These are phyloP conservation scores for Manduca sexta DNA, from an alignment of 1,140 invertebrate species.

Conservation along the genomic window DNA sequence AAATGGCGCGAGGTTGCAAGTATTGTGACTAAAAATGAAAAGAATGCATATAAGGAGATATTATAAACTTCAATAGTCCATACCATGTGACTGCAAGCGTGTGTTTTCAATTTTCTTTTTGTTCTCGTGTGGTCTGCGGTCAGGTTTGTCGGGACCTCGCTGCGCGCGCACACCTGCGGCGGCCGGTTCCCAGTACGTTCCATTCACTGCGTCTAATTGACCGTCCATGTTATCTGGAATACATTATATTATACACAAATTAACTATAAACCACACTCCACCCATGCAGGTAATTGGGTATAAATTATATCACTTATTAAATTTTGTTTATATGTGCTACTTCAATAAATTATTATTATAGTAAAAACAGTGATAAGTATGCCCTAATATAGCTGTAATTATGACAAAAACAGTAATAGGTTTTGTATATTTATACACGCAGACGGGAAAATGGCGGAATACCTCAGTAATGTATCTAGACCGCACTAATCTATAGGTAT, in stretches of 20 bases:
- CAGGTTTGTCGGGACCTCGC: slow-evolving; percentile 11
- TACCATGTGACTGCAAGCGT: slow-evolving; percentile 13
- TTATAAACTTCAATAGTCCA: not conserved
- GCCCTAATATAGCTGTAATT: no score
- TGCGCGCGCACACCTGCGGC: slow-evolving; percentile 20
- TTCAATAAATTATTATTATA: no score
- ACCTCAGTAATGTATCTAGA: no score
- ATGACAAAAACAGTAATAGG: no score
- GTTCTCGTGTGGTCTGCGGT: slow-evolving; percentile 9
- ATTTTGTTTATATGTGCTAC: no score
- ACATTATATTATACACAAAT: not conserved
- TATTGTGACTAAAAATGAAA: not conserved
- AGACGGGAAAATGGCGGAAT: no score
- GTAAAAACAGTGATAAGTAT: no score
- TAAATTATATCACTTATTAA: not conserved
- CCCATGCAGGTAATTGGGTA: not conserved
- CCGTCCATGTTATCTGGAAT: slow-evolving; percentile 43
- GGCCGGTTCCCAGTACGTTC: slow-evolving; percentile 43
- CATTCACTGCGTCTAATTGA: slow-evolving; percentile 35
- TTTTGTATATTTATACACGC: no score
- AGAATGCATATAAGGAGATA: not conserved
- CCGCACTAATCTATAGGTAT: no score
- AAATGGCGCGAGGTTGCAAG: not conserved
- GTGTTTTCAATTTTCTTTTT: not conserved
- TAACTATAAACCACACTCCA: no score